Evolutionary conservation across 2,797 vertebrate genomes (phyloP).

Genomic region (Hypotaenidia philippensis): DNA sequence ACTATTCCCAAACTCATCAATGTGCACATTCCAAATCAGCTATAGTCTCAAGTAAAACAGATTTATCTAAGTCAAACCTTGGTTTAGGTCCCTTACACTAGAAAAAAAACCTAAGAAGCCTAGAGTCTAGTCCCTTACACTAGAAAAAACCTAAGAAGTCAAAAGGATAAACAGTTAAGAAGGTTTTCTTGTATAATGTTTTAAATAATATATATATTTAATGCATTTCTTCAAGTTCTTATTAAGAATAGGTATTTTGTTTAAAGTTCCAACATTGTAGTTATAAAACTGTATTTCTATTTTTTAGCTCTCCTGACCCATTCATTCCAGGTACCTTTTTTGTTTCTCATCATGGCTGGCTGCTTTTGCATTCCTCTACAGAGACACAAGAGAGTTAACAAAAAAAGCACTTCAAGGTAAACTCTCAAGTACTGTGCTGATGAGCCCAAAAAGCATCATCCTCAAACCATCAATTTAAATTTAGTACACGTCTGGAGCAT

Average conservation of each 20-base stretch:
- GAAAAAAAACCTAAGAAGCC: not conserved
- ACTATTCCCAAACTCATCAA: not conserved
- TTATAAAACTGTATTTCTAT: not conserved
- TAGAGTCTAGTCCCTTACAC: too few relatives aligned
- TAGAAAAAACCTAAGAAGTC: too few relatives aligned
- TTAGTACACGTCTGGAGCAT: rapidly evolving
- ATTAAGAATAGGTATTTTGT: not conserved
- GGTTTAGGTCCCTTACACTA: not conserved
- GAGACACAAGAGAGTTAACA: not conserved
- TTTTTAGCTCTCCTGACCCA: not conserved
- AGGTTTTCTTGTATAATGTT: not conserved
- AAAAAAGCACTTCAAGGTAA: not conserved
- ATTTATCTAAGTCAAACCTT: not conserved
- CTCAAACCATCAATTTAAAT: not conserved
- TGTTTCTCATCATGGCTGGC: not conserved
- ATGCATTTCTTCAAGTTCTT: not conserved
- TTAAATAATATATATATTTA: not conserved
- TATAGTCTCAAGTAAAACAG: not conserved
- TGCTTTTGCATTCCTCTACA: not conserved
- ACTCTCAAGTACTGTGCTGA: not conserved
- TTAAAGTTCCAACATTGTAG: not conserved
- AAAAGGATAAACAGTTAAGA: not conserved
- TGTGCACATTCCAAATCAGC: not conserved
- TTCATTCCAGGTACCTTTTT: not conserved
- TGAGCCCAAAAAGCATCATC: not conserved